A percentile compares a stretch with the other conserved stretches of the same genome.
Conservation (phyloP, 2,797 vertebrate species). For the Chloroceryle inda region DNA sequence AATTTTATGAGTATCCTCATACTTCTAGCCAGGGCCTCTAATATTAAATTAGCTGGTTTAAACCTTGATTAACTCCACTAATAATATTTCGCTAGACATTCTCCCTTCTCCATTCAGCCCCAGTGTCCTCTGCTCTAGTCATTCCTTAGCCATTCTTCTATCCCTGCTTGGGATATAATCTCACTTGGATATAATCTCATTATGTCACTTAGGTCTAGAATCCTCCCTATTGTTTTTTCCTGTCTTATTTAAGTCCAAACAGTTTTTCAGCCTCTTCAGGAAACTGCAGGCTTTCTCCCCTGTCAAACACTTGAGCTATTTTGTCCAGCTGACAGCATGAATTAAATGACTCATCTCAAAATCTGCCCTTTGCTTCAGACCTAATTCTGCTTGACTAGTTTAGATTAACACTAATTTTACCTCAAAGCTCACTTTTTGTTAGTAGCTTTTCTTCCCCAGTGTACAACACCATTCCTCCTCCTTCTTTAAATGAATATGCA, state of each 20-base stretch:
- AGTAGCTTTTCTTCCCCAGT: background rate
- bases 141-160: background rate
- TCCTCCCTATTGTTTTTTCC: background rate
- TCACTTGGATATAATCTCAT: too few relatives aligned
- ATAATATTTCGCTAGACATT: background rate
- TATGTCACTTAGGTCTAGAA: background rate
- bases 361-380: background rate
- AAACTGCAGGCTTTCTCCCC: background rate
- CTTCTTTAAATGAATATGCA: background rate
- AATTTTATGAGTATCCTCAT: background rate
- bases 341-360: background rate
- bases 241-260: background rate
- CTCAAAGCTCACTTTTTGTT: background rate
- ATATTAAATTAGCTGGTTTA: background rate
- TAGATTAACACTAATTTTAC: background rate
- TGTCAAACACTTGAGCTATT: background rate
- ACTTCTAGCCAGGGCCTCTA: background rate
- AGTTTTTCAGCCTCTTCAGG: background rate
- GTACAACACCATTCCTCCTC: background rate
- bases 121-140: background rate
- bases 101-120: background rate
- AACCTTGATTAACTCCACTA: background rate
- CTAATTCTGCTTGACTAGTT: background rate
- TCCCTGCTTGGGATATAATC: background rate
- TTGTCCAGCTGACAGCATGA: background rate